phyloP scores from a whole-genome alignment of 1,140 invertebrate species.

The Hycleus cichorii region DNA sequence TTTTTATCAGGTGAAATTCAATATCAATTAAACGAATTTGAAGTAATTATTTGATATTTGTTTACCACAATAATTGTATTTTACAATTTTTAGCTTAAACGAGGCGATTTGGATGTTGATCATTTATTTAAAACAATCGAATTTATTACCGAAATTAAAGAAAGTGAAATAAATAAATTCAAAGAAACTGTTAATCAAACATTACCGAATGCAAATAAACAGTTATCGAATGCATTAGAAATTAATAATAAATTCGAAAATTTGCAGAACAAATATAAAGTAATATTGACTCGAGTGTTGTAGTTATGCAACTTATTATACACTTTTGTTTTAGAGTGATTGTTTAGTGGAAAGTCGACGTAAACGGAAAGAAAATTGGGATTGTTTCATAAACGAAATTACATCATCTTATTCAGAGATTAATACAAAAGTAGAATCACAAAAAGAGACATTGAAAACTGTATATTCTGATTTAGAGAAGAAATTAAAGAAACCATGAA shows the following conservation, averaged over 20 bases:
- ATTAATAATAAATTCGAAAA: slow-evolving; percentile 52
- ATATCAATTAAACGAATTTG: slow-evolving; percentile 73
- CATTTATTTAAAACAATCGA: slow-evolving; percentile 69
- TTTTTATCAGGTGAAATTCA: slow-evolving; percentile 78
- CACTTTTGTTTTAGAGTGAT: slow-evolving; percentile 16
- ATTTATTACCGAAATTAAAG: slow-evolving; percentile 67
- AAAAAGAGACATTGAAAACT: slow-evolving; percentile 13
- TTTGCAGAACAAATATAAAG: slow-evolving; percentile 46
- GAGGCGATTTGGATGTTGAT: slow-evolving; percentile 70
- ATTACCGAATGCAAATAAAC: slow-evolving; percentile 56
- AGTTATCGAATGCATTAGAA: slow-evolving; percentile 57
- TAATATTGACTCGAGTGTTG: slow-evolving; percentile 36
- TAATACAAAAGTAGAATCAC: slow-evolving; percentile 8
- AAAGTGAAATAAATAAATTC: slow-evolving; percentile 58
- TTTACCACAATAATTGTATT: slow-evolving; percentile 3
- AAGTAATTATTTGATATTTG: slow-evolving; percentile 47
- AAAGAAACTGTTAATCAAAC: slow-evolving; percentile 51
- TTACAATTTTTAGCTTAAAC: slow-evolving; percentile 53
- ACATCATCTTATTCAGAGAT: slow-evolving; percentile 18
- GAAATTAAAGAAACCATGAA: slow-evolving; percentile 16
- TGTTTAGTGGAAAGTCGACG: slow-evolving; percentile 22
- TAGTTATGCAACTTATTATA: not conserved
- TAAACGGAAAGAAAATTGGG: slow-evolving; percentile 15
- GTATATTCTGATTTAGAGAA: slow-evolving; percentile 15
- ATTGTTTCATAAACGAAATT: slow-evolving; percentile 17